Evolutionary conservation across 2,888 invertebrate species (phyloP), one percentile per base, ranked within the genome.

Genomic region (Pseudococcus longispinus): DNA sequence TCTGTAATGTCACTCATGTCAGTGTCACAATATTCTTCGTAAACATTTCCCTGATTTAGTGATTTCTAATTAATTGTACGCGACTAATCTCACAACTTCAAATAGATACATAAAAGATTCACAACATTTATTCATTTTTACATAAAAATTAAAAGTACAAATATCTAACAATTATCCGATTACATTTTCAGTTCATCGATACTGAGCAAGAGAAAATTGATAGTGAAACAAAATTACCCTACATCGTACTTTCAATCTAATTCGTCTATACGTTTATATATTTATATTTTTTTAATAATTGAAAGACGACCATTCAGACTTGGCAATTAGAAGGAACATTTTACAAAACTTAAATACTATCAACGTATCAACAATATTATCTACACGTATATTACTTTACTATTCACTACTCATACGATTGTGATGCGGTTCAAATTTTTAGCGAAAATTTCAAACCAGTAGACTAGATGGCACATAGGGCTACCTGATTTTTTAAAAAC

Each of bases 291-390:
- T 6, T 65, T 15, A 65, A 65, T 20, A 70, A 29, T 29, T 70
- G 70, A 70, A 70, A 70, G 70, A 70, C 70, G 70, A 70, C 29
- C 15, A 70, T 70, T 70, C 29, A 70, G 70, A 70, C 29, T 29
- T 70, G 29, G 29, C 18, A 70, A 70, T 70, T 29, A 18, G 29
- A 5, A 70, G 70, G 70, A 70, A 70, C 70, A 32, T 70, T 32
- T 70, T 29, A 70, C 70, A 70, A 2, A 70, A 5, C 70, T 70
- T 70, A 65, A 70, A 70, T 70, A 29, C 4, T 70, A 70, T 13
- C 29, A 32, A 70, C 29, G 29, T 9, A 20, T n/a, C n/a, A n/a
- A n/a, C n/a, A n/a, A n/a, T n/a, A 70, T 70, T 29, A 60, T 60
- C 23, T 29, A 70, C 70, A 70, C 18, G 18, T 70, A 70, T 18